phyloP scores from a whole-genome alignment of 2,113 vertebrate genomes.

The Trogon melanurus region DNA sequence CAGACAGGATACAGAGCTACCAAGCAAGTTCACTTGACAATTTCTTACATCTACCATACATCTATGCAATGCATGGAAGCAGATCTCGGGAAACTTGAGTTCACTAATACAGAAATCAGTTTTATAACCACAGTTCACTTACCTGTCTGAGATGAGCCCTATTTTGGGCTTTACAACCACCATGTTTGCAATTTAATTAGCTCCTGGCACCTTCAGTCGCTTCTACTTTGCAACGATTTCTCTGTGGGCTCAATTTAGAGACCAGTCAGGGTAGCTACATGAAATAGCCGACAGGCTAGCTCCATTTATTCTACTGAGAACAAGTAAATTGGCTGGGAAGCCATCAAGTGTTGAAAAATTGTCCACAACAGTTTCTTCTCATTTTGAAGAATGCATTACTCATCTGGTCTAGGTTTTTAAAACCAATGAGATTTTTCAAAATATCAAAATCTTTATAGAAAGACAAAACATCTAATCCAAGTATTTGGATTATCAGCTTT shows the following conservation, averaged over 20 bases:
- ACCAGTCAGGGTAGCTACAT: not conserved
- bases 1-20: not conserved
- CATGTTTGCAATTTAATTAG: conserved; percentile 32
- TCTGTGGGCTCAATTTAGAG: conserved; percentile 12
- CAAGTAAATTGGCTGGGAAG: conserved; percentile 59
- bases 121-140: not conserved
- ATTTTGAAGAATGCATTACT: conserved; percentile 56
- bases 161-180: not conserved
- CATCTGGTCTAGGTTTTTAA: conserved; percentile 51
- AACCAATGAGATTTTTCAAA: conserved; percentile 27
- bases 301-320: conserved; percentile 36
- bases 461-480: not conserved
- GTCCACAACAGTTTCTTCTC: conserved; percentile 33
- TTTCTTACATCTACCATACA: not conserved
- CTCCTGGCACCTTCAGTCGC: not conserved
- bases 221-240: conserved; percentile 32
- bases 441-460: not conserved
- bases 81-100: not conserved
- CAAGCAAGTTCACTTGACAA: not conserved
- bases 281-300: conserved; percentile 30
- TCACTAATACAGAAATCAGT: not conserved
- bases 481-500: not conserved
- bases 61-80: not conserved
- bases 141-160: conserved; percentile 19
- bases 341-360: conserved; percentile 54